A percentile compares a stretch with the other conserved stretches of the same genome.
Evolutionary conservation across 2,113 vertebrate genomes (phyloP).

Genomic region (Hemibagrus wyckioides): DNA sequence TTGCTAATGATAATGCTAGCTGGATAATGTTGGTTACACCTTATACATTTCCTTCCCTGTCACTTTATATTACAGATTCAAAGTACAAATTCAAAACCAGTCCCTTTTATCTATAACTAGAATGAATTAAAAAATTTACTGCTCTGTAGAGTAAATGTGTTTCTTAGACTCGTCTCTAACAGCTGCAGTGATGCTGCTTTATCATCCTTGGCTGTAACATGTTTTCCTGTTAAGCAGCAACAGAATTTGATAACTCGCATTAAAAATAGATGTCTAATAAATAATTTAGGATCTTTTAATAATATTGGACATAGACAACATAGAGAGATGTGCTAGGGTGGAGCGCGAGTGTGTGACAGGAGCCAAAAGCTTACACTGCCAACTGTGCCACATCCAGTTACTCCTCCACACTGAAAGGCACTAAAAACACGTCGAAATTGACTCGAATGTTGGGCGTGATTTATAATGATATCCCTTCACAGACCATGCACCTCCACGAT

Average conservation of each 20-base stretch:
- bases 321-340: not conserved
- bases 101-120: not conserved
- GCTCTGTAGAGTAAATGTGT: not conserved
- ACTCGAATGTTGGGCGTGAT: not conserved
- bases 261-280: not conserved
- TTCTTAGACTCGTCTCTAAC: not conserved
- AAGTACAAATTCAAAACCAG: not conserved
- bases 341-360: not conserved
- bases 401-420: not conserved
- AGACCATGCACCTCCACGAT: constrained; percentile 4
- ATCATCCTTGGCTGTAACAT: not conserved
- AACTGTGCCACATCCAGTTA: not conserved
- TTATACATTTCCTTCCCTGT: not conserved
- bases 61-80: not conserved
- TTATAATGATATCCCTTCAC: constrained; percentile 24
- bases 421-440: not conserved
- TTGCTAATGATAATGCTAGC: not conserved
- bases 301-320: not conserved
- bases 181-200: not conserved
- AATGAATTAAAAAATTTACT: too few species aligned
- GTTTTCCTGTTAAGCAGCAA: not conserved
- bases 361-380: not conserved
- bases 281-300: not conserved
- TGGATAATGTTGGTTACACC: not conserved
- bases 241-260: not conserved